phyloP scores from a whole-genome alignment of 1,140 invertebrate species.

The Listronotus oregonensis region DNA sequence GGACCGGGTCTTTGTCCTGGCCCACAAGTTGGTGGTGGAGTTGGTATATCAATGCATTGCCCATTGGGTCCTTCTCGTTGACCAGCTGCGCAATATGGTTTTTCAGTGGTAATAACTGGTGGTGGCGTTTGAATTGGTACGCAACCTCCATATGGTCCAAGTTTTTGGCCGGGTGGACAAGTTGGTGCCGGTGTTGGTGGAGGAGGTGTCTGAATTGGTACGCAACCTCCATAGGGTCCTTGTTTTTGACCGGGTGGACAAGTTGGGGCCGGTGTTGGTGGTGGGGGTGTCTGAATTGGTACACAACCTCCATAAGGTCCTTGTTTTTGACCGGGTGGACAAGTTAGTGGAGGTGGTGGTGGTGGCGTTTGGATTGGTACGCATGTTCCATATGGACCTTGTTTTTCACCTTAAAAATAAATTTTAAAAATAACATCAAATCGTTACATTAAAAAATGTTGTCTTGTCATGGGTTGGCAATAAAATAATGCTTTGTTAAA shows the following conservation, averaged over 20 bases:
- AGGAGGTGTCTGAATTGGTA: no score
- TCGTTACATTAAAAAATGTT: no score
- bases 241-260: neutral
- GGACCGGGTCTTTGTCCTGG: conserved; percentile 9
- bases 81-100: conserved; percentile 33
- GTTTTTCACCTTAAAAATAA: neutral
- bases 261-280: neutral
- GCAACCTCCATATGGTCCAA: conserved; percentile 18
- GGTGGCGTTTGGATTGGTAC: conserved; percentile 1
- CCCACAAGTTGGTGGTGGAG: conserved; percentile 25
- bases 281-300: neutral
- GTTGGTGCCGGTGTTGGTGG: no score
- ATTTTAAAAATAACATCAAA: no score
- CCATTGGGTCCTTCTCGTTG: conserved; percentile 31
- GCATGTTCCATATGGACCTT: conserved; percentile 14
- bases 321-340: conserved; percentile 16
- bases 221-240: no score
- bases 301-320: conserved; percentile 30
- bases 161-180: neutral
- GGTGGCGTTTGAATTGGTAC: neutral
- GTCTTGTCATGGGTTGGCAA: no score
- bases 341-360: neutral
- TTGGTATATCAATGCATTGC: conserved; percentile 24
- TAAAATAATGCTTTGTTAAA: no score
- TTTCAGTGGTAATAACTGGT: neutral